phyloP scores from a whole-genome alignment of 2,888 invertebrate genomes.

The Rhagonycha fulva region DNA sequence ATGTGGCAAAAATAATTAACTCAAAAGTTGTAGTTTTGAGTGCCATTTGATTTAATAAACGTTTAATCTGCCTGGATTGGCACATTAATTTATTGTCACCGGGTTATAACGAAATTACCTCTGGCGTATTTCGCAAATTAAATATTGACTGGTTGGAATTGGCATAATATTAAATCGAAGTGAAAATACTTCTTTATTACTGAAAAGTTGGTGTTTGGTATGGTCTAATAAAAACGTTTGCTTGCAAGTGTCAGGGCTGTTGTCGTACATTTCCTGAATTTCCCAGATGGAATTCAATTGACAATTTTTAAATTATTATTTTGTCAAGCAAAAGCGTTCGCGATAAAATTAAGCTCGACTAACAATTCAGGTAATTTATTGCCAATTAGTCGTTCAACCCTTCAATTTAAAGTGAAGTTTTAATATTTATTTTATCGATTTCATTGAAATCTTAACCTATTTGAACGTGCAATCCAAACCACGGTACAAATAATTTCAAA shows the following conservation, averaged over 20 bases:
- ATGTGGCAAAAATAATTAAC: not conserved
- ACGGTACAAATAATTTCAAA: not conserved
- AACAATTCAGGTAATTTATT: not conserved
- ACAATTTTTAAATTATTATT: not conserved
- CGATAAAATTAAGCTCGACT: not conserved
- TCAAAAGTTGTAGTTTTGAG: not conserved
- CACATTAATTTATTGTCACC: conserved; percentile 14
- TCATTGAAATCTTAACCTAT: too few species aligned
- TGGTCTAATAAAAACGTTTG: conserved; percentile 9
- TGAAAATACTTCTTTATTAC: not conserved
- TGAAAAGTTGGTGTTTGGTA: conserved; percentile 2
- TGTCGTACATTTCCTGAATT: not conserved
- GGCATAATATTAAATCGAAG: conserved; percentile 6
- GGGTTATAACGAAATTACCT: conserved; percentile 15
- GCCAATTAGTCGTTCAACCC: not conserved
- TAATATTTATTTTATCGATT: not conserved
- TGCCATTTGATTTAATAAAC: conserved; percentile 11
- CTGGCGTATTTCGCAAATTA: conserved; percentile 5
- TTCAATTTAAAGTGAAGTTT: not conserved
- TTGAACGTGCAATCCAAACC: not conserved
- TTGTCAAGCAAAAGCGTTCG: not conserved
- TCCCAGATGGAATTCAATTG: not conserved
- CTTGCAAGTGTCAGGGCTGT: conserved; percentile 15
- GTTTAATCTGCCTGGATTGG: conserved; percentile 7
- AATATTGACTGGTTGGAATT: conserved; percentile 14